A percentile compares a stretch with the other conserved stretches of the same genome.
These are phyloP conservation scores for Oceanodroma leucorhoa DNA, from an alignment of 2,797 vertebrate genomes.

Conservation along the genomic window DNA sequence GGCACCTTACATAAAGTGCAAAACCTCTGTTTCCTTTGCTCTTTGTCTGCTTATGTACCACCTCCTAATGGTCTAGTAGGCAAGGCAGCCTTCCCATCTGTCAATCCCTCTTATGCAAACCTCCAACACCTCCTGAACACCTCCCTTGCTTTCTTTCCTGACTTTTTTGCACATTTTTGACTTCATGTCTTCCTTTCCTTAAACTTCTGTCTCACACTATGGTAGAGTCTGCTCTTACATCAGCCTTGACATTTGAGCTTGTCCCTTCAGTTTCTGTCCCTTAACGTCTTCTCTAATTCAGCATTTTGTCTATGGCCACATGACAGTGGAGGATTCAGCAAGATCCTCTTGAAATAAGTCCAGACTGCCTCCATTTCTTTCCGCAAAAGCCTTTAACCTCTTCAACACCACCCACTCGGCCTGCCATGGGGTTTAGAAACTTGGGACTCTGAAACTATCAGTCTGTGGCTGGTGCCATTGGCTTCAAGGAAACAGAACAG, in stretches of 20 bases:
- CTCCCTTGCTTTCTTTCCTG: not conserved
- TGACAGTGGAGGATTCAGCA: not conserved
- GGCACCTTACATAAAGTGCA: not conserved
- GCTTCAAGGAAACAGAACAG: not conserved
- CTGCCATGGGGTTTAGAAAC: not conserved
- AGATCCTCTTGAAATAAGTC: not conserved
- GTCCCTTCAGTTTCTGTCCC: not conserved
- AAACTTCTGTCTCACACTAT: not conserved
- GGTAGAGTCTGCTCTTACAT: not conserved
- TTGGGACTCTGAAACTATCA: not conserved
- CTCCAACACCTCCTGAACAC: not conserved
- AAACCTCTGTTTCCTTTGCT: not conserved
- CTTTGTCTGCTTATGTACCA: not conserved
- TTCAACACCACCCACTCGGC: not conserved
- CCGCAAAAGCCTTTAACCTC: not conserved
- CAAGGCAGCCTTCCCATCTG: not conserved
- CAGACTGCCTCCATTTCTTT: not conserved
- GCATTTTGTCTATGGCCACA: not conserved
- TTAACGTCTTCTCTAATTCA: not conserved
- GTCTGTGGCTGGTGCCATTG: not conserved
- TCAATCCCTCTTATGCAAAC: not conserved
- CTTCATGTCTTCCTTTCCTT: not conserved
- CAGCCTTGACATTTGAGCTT: not conserved
- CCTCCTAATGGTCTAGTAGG: not conserved
- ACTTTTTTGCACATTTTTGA: not conserved